Evolutionary conservation across 2,797 vertebrate species (phyloP).

Genomic region (Oryzias dopingdopingensis): DNA sequence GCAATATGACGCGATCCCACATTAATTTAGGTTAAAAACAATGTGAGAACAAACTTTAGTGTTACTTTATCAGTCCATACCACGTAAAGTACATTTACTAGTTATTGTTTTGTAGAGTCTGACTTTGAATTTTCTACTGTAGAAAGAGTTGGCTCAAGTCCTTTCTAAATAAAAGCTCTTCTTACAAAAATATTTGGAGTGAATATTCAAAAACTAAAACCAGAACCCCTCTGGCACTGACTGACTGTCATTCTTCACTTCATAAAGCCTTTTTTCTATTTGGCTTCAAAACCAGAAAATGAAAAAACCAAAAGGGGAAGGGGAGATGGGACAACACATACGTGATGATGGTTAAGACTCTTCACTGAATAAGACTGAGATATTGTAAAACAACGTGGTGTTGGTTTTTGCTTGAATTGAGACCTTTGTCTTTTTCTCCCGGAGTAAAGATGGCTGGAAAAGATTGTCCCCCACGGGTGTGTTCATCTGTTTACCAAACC

Average conservation of each 20-base stretch:
- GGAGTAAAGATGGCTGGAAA: conserved; percentile 24
- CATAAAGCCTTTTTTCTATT: background rate
- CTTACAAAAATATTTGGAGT: conserved; percentile 1
- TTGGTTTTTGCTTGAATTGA: conserved; percentile 19
- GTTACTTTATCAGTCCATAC: conserved; percentile 7
- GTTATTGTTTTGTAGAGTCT: background rate
- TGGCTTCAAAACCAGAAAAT: conserved; percentile 10
- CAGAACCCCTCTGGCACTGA: background rate
- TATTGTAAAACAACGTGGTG: conserved; percentile 6
- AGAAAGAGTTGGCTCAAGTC: background rate
- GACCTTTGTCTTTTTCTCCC: background rate
- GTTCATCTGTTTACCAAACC: conserved; percentile 35
- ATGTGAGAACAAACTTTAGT: conserved; percentile 1
- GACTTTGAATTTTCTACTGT: background rate
- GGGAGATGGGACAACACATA: conserved; percentile 13
- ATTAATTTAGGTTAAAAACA: conserved; percentile 6
- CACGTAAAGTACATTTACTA: conserved; percentile 1
- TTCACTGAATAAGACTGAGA: conserved; percentile 44
- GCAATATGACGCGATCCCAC: background rate
- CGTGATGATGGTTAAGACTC: conserved; percentile 38
- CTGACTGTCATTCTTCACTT: background rate
- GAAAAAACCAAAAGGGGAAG: background rate
- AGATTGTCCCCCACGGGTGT: conserved; percentile 31
- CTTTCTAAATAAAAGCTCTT: background rate
- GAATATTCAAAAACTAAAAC: background rate